Evolutionary conservation across 2,888 invertebrate genomes (phyloP), one percentile per base, ranked within the genome.

Genomic region (Lissocephala sabroskyi): DNA sequence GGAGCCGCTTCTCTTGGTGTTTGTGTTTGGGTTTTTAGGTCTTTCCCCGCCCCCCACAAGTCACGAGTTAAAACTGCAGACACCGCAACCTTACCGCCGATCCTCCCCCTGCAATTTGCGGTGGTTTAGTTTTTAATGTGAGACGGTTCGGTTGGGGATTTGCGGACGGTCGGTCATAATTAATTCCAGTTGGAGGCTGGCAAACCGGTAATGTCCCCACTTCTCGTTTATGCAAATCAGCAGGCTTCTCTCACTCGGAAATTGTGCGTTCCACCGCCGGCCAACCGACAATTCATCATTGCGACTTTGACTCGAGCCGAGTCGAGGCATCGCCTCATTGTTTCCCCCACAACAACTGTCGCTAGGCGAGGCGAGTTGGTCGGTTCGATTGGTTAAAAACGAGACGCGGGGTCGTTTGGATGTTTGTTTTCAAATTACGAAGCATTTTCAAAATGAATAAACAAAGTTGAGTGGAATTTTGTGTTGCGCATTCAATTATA

Each of bases 151-250:
- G n/a, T n/a, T n/a, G n/a, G n/a, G n/a, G n/a, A n/a, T n/a, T n/a
- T 16, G 14, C 16, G 7, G 16, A 35, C 10, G 16, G 16, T 17
- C 52, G 65, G 56, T 64, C 62, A 65, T 62, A 62, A 62, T 62
- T 62, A 62, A 62, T 61, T 62, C 62, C 56, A 53, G 65, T 62
- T 62, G 52, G 35, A 36, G 65, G 45, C 36, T 45, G 54, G 37
- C 13, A 66, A 71, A 78, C 71, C 66, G 57, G 75, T 43, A 51
- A 65, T 73, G 57, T 74, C 62, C 79, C 76, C 67, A 67, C 79
- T 51, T 76, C 79, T 61, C 7, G 64, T 74, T 74, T 73, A 73
- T 73, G 79, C 79, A 73, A 73, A 73, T 73, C 53, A 51, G 52
- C 56, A n/a, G n/a, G n/a, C n/a, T n/a, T 33, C 26, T 35, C 39